phyloP scores from a whole-genome alignment of 2,888 invertebrate species.

The Kuschelorhynchus macadamiae region DNA sequence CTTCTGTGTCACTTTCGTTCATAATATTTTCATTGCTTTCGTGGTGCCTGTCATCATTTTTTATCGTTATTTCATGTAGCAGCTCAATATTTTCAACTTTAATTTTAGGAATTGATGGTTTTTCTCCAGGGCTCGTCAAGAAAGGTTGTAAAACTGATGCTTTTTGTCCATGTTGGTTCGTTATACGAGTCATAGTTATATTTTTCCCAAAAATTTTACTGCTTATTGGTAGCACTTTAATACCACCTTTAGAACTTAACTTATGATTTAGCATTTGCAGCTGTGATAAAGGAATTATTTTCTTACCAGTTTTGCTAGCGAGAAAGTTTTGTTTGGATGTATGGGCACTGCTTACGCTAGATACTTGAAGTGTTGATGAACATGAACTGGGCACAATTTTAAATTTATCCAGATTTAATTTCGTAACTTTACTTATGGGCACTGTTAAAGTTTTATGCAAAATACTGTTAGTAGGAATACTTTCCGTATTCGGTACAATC shows the following conservation, averaged over 20 bases:
- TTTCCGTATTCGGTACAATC: slow-evolving; percentile 66
- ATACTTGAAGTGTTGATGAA: slow-evolving; percentile 49
- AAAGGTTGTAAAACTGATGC: slow-evolving; percentile 10
- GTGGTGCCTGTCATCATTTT: background rate
- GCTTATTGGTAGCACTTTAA: slow-evolving; percentile 65
- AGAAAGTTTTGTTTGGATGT: slow-evolving; percentile 58
- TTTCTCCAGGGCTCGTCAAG: background rate
- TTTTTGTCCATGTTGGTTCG: slow-evolving; percentile 3
- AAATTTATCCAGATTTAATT: slow-evolving; percentile 67
- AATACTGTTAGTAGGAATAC: slow-evolving; percentile 64
- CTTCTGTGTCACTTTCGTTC: background rate
- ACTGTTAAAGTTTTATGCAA: slow-evolving; percentile 65
- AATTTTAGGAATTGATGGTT: slow-evolving; percentile 17
- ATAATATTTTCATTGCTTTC: slow-evolving; percentile 7
- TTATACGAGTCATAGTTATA: slow-evolving; percentile 46
- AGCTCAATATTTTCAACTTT: slow-evolving; percentile 11
- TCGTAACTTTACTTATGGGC: slow-evolving; percentile 65
- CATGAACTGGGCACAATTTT: slow-evolving; percentile 63
- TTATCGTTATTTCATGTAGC: background rate
- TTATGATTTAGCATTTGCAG: slow-evolving; percentile 64
- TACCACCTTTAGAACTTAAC: slow-evolving; percentile 63
- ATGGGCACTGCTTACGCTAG: no score
- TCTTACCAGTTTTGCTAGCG: slow-evolving; percentile 63
- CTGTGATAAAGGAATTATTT: slow-evolving; percentile 65
- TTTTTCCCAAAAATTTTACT: slow-evolving; percentile 64